Conservation (phyloP, 2,113 vertebrate species). For the Rhinichthys klamathensis region DNA sequence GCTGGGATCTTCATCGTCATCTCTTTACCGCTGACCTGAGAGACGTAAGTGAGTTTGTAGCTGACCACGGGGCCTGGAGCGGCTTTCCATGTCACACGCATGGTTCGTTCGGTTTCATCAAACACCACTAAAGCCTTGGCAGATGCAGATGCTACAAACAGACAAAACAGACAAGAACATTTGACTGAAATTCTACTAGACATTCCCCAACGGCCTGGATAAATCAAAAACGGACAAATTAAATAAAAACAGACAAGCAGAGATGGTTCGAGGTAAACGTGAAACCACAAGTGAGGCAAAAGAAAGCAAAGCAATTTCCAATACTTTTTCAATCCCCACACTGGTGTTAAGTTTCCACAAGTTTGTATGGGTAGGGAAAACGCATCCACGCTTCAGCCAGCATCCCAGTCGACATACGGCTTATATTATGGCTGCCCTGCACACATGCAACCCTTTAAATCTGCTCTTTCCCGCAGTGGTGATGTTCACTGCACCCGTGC, state of each 20-base stretch:
- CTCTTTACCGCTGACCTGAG: slow-evolving; percentile 78
- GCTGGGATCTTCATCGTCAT: slow-evolving; percentile 78
- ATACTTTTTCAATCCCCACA: slow-evolving; percentile 8
- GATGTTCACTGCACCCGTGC: slow-evolving; percentile 28
- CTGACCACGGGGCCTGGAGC: slow-evolving; percentile 84
- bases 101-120: slow-evolving; percentile 86
- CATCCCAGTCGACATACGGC: slow-evolving; percentile 42
- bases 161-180: background rate
- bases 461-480: slow-evolving; percentile 13
- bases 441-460: slow-evolving; percentile 53
- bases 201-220: background rate
- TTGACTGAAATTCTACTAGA: background rate
- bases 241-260: background rate
- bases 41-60: slow-evolving; percentile 87
- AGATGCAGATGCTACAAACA: slow-evolving; percentile 77
- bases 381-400: slow-evolving; percentile 38
- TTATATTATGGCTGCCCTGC: slow-evolving; percentile 41
- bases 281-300: background rate
- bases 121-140: slow-evolving; percentile 80
- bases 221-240: background rate
- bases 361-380: slow-evolving; percentile 14
- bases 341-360: slow-evolving; percentile 15
- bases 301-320: slow-evolving; percentile 15
- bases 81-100: slow-evolving; percentile 85
- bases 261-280: background rate